phyloP scores from a whole-genome alignment of 1,140 invertebrate species.

The Aphaenogaster rudis region DNA sequence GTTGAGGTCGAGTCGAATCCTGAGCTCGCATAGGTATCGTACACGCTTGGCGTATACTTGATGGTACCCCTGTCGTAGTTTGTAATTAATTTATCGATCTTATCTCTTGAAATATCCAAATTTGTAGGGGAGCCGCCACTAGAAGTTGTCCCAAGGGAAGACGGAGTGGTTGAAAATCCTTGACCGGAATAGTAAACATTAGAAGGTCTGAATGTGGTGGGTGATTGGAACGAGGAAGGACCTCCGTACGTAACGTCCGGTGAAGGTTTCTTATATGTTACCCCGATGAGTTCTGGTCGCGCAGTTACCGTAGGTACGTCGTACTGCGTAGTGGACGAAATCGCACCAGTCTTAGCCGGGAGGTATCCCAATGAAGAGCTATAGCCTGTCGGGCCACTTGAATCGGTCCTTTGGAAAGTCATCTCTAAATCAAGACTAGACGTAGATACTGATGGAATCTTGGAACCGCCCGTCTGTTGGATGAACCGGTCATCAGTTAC shows the following conservation, averaged over 20 bases:
- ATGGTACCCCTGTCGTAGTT: conserved; percentile 79
- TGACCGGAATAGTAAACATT: conserved; percentile 45
- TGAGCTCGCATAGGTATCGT: conserved; percentile 55
- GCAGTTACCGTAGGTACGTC: neutral
- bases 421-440: conserved; percentile 79
- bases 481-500: conserved; percentile 53
- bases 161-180: conserved; percentile 34
- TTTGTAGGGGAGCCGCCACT: conserved; percentile 64
- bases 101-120: conserved; percentile 61
- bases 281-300: conserved; percentile 55
- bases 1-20: conserved; percentile 12
- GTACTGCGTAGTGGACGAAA: conserved; percentile 6
- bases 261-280: conserved; percentile 78
- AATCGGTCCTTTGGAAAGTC: conserved; percentile 73
- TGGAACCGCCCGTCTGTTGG: conserved; percentile 50
- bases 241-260: conserved; percentile 51
- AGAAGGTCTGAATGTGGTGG: conserved; percentile 35
- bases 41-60: conserved; percentile 77
- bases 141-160: conserved; percentile 48
- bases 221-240: conserved; percentile 29
- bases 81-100: conserved; percentile 68
- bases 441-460: conserved; percentile 66
- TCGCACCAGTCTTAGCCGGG: neutral
- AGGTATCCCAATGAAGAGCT: conserved; percentile 35
- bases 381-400: conserved; percentile 51